Evolutionary conservation across 1,140 invertebrate species (phyloP).

Genomic region (Brachionus plicatilis): DNA sequence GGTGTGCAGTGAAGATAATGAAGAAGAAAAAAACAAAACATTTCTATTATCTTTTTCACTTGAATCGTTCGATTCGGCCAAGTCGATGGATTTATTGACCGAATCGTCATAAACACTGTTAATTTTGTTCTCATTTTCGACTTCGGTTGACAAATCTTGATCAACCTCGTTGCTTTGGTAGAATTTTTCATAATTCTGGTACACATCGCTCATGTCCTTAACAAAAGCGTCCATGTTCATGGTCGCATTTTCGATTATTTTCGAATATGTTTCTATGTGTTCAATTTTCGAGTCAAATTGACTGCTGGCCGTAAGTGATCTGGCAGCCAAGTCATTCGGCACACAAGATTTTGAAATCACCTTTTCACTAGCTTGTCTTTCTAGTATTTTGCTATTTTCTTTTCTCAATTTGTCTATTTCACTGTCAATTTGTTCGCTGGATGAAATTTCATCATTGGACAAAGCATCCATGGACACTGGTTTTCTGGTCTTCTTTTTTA

Average conservation of each 20-base stretch:
- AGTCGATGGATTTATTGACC: background rate
- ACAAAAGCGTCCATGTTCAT: constrained; percentile 32
- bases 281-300: constrained; percentile 21
- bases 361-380: background rate
- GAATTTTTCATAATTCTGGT: constrained; percentile 32
- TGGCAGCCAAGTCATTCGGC: background rate
- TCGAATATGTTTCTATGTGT: constrained; percentile 27
- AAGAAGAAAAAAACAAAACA: constrained; percentile 10
- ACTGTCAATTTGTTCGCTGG: background rate
- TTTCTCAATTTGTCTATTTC: constrained; percentile 7
- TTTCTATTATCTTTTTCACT: background rate
- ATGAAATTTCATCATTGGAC: background rate
- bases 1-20: background rate
- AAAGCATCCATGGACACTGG: background rate
- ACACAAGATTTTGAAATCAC: background rate
- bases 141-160: background rate
- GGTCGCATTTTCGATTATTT: constrained; percentile 37
- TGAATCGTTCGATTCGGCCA: background rate
- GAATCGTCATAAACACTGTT: constrained; percentile 22
- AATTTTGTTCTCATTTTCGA: background rate
- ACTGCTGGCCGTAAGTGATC: background rate
- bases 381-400: constrained; percentile 10
- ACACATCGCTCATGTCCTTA: constrained; percentile 12
- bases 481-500: background rate
- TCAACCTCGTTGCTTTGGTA: constrained; percentile 10